Base-by-base conservation (phyloP, 1,140 invertebrate genomes). In the Saccostrea echinata region DNA sequence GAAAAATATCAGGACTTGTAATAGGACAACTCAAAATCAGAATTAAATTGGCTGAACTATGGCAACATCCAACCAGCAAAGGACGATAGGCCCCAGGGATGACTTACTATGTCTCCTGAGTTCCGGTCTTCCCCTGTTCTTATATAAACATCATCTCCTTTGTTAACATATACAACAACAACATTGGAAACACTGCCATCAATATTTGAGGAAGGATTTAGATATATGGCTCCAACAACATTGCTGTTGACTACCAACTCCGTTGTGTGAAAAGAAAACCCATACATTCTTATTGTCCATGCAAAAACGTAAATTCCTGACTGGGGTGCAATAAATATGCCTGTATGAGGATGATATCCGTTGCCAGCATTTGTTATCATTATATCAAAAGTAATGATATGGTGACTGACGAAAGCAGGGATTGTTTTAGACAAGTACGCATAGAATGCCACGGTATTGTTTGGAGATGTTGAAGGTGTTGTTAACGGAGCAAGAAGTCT, bases 291-390 rank as follows among this genome's bases (percentile, higher is more conserved):
- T 0, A 83, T 83, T 51, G 83, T 84, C 83, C 83, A 84, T 12
- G 83, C 24, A 61, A 84, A 84, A 11, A 55, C 83, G 57, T 57
- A 84, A 0, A 61, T 21, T 11, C 83, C 83, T 6, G 52, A 16
- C 24, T 13, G 21, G 12, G 53, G 83, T 27, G 83, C 52, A 21
- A 61, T 57, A 13, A 84, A 84, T 35, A 18, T 61, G 9, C 83
- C 83, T 1, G 83, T 57, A 8, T 55, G 16, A 3, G 52, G 18
- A 18, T 61, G 13, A 8, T 84, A 84, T 11, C 21, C 83, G 0
- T 61, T 16, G 6, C 83, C 83, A 30, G 12, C 83, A 57, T 84
- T 84, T 61, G 83, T 84, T 8, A 84, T 33, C 3, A 84, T 53
- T 0, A 3, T 61, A 84, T 84, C 83, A 33, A 53, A 84, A 12